Evolutionary conservation across 1,140 invertebrate genomes (phyloP).

Genomic region (Rhagoletis zephyria): DNA sequence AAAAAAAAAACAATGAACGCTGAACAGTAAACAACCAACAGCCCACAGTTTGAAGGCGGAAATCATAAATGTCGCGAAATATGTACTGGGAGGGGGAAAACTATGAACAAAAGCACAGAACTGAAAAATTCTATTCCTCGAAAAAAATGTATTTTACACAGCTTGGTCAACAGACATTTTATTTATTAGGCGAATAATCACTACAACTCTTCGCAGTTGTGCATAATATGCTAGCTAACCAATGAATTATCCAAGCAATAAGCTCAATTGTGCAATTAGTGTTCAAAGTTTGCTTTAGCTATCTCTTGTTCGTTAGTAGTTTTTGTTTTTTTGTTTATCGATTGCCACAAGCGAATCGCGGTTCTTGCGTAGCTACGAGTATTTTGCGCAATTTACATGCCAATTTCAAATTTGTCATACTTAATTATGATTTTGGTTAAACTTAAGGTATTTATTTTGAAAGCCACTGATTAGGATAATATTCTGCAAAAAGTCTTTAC

Average conservation of each 20-base stretch:
- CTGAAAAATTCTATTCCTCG: too few relatives aligned
- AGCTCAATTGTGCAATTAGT: too few relatives aligned
- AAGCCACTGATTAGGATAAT: neutral
- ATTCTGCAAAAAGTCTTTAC: too few relatives aligned
- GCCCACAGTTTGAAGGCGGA: neutral
- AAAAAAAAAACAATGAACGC: neutral
- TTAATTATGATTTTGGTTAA: conserved; percentile 2
- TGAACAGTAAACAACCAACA: neutral
- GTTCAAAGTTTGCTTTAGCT: neutral
- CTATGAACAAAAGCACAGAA: too few relatives aligned
- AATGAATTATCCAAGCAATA: too few relatives aligned
- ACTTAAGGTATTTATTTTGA: neutral
- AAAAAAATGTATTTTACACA: too few relatives aligned
- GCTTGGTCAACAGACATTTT: too few relatives aligned
- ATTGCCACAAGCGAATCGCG: neutral
- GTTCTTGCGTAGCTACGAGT: neutral
- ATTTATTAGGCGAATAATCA: too few relatives aligned
- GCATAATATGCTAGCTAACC: too few relatives aligned
- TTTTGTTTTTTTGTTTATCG: neutral
- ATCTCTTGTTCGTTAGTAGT: neutral
- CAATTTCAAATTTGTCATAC: conserved; percentile 33
- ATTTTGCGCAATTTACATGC: neutral
- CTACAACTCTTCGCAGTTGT: neutral
- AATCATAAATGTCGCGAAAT: neutral
- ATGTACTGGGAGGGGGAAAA: too few relatives aligned